A percentile compares a stretch with the other conserved stretches of the same genome.
phyloP scores from a whole-genome alignment of 2,797 vertebrate species.

The Microhierax caerulescens region DNA sequence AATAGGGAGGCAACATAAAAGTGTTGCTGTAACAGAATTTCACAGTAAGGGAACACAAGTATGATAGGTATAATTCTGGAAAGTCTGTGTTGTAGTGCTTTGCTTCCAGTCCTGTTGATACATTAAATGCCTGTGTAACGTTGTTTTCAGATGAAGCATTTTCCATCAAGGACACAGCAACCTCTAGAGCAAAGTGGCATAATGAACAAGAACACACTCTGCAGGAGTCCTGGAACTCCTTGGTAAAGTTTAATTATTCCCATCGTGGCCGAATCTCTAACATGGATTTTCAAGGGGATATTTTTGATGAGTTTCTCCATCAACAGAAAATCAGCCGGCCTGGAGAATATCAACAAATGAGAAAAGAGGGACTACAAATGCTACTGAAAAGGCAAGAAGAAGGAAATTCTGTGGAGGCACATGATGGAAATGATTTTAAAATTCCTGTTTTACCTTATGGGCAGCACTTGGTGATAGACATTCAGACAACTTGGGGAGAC shows the following conservation, averaged over 20 bases:
- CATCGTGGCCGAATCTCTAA: conserved; percentile 92
- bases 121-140: neutral
- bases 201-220: conserved; percentile 84
- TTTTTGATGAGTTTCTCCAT: conserved; percentile 93
- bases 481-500: conserved; percentile 94
- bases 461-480: conserved; percentile 84
- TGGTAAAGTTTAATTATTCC: conserved; percentile 89
- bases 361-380: conserved; percentile 43
- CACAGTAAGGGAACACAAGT: accelerated
- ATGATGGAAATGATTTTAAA: conserved; percentile 81
- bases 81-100: neutral
- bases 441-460: conserved; percentile 92
- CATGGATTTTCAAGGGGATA: conserved; percentile 87
- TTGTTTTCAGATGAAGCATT: conserved; percentile 77
- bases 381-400: conserved; percentile 56
- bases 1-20: neutral
- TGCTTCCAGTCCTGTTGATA: neutral
- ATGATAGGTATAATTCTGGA: neutral
- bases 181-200: conserved; percentile 64
- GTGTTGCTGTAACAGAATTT: neutral
- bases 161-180: conserved; percentile 48
- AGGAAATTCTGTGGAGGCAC: conserved; percentile 50
- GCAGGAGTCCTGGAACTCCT: conserved; percentile 91
- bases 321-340: conserved; percentile 76
- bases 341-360: neutral